Evolutionary conservation across 2,113 vertebrate genomes (phyloP).

Genomic region (Phrynosoma platyrhinos): DNA sequence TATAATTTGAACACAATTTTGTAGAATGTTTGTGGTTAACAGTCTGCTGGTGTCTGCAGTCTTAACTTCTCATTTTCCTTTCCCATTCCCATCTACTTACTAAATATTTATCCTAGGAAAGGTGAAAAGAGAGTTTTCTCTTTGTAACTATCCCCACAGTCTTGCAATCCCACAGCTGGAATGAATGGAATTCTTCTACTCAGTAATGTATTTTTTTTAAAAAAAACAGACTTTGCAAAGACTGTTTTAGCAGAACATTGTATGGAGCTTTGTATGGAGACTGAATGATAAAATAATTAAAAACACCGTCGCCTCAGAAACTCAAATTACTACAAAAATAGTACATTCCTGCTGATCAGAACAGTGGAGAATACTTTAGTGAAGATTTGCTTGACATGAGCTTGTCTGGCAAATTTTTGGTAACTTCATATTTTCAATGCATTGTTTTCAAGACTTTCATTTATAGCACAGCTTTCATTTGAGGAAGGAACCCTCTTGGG

Average conservation of each 20-base stretch:
- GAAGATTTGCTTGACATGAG: slow-evolving; percentile 2
- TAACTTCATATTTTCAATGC: neutral
- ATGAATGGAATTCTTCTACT: slow-evolving; percentile 60
- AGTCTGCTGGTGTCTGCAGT: slow-evolving; percentile 40
- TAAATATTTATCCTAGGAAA: slow-evolving; percentile 62
- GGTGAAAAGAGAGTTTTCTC: slow-evolving; percentile 12
- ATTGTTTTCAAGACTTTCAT: neutral
- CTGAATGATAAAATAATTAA: slow-evolving; percentile 40
- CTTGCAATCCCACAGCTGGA: slow-evolving; percentile 40
- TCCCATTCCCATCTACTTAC: slow-evolving; percentile 44
- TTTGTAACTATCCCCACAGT: slow-evolving; percentile 49
- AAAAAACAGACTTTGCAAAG: slow-evolving; percentile 25
- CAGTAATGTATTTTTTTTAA: neutral
- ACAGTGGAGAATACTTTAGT: neutral
- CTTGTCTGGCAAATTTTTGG: neutral
- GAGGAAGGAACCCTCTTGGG: neutral
- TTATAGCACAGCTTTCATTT: neutral
- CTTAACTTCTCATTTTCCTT: slow-evolving; percentile 5
- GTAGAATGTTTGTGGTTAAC: slow-evolving; percentile 42
- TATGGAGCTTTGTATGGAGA: neutral
- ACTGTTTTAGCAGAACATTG: slow-evolving; percentile 18
- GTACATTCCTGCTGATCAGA: neutral
- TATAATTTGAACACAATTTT: slow-evolving; percentile 35
- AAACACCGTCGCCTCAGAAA: neutral
- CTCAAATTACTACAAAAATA: neutral